A percentile compares a stretch with the other conserved stretches of the same genome.
These are phyloP conservation scores for Eristalis arbustorum DNA, from an alignment of 2,888 invertebrate species.

Conservation along the genomic window DNA sequence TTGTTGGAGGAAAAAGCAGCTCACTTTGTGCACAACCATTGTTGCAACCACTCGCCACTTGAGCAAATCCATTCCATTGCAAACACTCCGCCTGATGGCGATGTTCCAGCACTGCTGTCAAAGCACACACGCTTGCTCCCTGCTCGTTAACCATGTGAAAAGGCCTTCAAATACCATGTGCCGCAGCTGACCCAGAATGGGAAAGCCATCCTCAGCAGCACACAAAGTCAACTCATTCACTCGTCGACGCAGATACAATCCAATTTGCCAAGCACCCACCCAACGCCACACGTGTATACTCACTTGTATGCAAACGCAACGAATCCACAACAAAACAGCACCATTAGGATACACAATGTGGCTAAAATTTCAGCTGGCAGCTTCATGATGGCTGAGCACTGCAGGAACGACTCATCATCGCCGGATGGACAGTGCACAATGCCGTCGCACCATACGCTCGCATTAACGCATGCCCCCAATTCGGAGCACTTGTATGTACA, in stretches of 20 bases:
- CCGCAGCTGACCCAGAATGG: constrained; percentile 12
- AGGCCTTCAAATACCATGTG: neutral
- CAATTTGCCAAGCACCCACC: neutral
- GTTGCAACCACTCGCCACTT: neutral
- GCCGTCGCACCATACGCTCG: constrained; percentile 91
- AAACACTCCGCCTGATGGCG: too few species aligned
- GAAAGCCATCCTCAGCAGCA: constrained; percentile 24
- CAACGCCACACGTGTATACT: neutral
- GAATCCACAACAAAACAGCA: constrained; percentile 80
- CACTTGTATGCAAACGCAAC: constrained; percentile 82
- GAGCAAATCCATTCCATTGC: neutral
- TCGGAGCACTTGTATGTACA: constrained; percentile 89
- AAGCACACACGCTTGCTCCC: neutral
- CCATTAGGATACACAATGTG: constrained; percentile 81
- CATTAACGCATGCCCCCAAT: constrained; percentile 89
- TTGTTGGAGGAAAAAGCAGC: neutral
- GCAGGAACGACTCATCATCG: constrained; percentile 89
- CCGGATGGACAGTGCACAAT: constrained; percentile 89
- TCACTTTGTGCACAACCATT: neutral
- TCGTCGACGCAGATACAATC: neutral
- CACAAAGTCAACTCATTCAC: constrained; percentile 13
- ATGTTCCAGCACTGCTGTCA: neutral
- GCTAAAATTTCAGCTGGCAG: constrained; percentile 88
- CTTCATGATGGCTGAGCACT: constrained; percentile 89
- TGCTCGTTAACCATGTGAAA: neutral